Evolutionary conservation across 1,140 invertebrate species (phyloP), one percentile per base, ranked within the genome.

Genomic region (Eueides isabella): DNA sequence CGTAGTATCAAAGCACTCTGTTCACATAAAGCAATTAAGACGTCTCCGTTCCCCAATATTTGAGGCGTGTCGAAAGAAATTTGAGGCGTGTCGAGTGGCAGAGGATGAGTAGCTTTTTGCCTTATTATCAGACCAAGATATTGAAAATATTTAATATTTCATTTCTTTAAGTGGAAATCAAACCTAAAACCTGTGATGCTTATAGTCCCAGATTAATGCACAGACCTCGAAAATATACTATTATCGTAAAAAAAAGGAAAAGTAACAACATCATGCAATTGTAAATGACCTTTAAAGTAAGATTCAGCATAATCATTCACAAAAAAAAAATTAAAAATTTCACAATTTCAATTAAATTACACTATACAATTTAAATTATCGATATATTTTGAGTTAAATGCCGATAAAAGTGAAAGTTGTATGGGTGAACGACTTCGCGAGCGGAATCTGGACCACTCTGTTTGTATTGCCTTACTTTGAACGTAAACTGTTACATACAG

Each of bases 351-450:
- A 55, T 55, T 55, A 55, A 55, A 26, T 55, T 23, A 23, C 7
- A 23, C 5, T 41, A 9, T 61, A 65, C 4, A 19, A 28, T 41
- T n/a, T 61, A 16, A 71, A 31, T 55, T 29, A 61, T 67, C 41
- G 63, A 71, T 76, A 71, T 64, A 31, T 69, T 76, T 67, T 70
- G 30, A 28, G 71, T 55, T 77, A 64, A 77, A 79, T 68, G 61
- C 66, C 68, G 55, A 73, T 70, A 70, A 81, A 82, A 83, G 79
- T 76, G 81, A 83, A 83, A 83, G 79, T 74, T 67, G 71, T 76
- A 72, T 74, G 79, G 78, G 77, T 80, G 77, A 79, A 81, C 70
- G 75, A 67, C 77, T 75, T 48, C 67, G 44, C 29, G 71, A 71
- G 68, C 68, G 72, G 72, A 72, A 79, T 79, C 70, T 79, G 70